These are phyloP conservation scores for Thalassoma bifasciatum DNA, from an alignment of 2,113 vertebrate genomes.

Conservation along the genomic window DNA sequence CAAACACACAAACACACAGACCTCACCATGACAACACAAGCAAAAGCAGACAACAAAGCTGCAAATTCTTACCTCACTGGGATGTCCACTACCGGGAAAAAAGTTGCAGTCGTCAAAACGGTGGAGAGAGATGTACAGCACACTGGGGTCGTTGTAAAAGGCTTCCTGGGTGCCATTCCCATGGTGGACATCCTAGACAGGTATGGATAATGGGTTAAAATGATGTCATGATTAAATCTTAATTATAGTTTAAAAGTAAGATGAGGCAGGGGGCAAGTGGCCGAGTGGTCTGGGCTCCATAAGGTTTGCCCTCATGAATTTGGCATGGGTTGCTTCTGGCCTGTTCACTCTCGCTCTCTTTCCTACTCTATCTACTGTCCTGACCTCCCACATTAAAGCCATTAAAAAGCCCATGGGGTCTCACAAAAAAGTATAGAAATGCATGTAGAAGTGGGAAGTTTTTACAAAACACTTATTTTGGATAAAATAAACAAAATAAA, in stretches of 20 bases:
- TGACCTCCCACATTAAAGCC: no score
- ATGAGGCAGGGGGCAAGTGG: no score
- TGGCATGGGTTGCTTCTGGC: no score
- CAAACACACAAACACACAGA: slow-evolving; percentile 30
- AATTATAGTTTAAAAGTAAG: neutral
- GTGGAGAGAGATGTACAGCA: slow-evolving; percentile 94
- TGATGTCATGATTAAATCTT: neutral
- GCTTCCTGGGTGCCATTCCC: slow-evolving; percentile 92
- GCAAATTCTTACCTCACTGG: slow-evolving; percentile 83
- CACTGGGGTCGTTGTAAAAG: slow-evolving; percentile 90
- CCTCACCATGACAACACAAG: slow-evolving; percentile 32
- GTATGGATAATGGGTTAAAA: slow-evolving; percentile 27
- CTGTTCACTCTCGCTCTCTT: no score
- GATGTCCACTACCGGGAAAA: slow-evolving; percentile 89
- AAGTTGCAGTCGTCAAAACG: slow-evolving; percentile 92
- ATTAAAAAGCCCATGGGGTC: no score
- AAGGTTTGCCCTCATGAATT: no score
- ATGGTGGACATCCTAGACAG: slow-evolving; percentile 91
- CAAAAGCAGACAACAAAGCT: slow-evolving; percentile 42
- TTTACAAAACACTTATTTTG: no score
- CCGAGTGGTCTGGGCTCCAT: no score
- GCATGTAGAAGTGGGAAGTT: no score
- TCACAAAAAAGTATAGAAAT: no score
- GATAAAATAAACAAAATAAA: no score
- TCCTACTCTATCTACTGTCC: no score